A percentile compares a stretch with the other conserved stretches of the same genome.
These are phyloP conservation scores for Temnothorax unifasciatus DNA, from an alignment of 2,888 invertebrate species.

Conservation along the genomic window DNA sequence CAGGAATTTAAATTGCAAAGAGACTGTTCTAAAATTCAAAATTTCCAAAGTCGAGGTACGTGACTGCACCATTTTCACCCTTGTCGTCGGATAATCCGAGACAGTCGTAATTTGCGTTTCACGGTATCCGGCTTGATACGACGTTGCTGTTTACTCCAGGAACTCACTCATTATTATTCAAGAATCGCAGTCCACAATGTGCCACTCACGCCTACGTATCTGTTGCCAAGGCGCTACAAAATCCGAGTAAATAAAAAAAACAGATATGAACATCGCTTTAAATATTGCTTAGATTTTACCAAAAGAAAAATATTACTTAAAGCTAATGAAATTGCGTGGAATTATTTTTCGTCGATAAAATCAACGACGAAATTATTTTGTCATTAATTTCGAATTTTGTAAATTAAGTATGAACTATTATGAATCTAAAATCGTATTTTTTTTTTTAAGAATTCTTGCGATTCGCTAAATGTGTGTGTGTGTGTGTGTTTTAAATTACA, in stretches of 20 bases:
- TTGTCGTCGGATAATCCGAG: conserved; percentile 30
- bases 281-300: conserved; percentile 21
- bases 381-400: neutral
- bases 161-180: conserved; percentile 68
- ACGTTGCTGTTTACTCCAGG: conserved; percentile 55
- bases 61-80: neutral
- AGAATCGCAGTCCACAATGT: conserved; percentile 41
- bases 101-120: conserved; percentile 38
- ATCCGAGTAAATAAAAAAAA: conserved; percentile 39
- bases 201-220: conserved; percentile 9
- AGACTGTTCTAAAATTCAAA: neutral
- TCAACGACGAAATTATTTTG: neutral
- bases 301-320: neutral
- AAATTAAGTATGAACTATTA: neutral
- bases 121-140: neutral
- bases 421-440: neutral
- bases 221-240: conserved; percentile 7
- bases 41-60: neutral
- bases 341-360: neutral
- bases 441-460: neutral
- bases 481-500: neutral
- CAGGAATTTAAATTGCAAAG: neutral
- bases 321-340: neutral
- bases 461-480: neutral
- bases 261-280: neutral